Conservation (phyloP, 2,113 vertebrate genomes). For the Erythrolamprus reginae region DNA sequence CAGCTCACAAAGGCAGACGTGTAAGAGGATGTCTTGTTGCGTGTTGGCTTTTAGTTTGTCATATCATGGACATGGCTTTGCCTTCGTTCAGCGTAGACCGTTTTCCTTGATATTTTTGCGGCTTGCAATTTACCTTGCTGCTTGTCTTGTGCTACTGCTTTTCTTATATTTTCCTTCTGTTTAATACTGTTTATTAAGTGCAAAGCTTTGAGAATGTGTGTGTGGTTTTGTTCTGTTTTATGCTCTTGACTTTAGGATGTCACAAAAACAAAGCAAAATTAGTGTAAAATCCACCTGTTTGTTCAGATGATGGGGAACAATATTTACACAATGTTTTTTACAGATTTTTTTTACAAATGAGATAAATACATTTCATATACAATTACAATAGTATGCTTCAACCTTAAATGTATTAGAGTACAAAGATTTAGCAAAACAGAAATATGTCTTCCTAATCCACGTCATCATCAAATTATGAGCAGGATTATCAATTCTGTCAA, state of each 20-base stretch:
- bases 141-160: constrained; percentile 65
- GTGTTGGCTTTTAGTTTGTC: constrained; percentile 64
- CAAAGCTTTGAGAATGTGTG: constrained; percentile 59
- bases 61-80: constrained; percentile 65
- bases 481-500: neutral
- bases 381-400: neutral
- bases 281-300: constrained; percentile 10
- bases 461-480: neutral
- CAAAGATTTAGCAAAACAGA: neutral
- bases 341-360: neutral
- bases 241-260: constrained; percentile 18
- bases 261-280: constrained; percentile 15
- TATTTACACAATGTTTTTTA: neutral
- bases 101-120: constrained; percentile 44
- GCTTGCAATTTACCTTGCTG: constrained; percentile 45
- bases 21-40: constrained; percentile 85
- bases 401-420: neutral
- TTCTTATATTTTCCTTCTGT: constrained; percentile 53
- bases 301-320: neutral
- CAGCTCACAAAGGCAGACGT: constrained; percentile 96
- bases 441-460: neutral
- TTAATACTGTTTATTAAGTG: constrained; percentile 49
- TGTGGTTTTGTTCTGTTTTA: neutral
- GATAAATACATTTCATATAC: neutral
- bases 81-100: constrained; percentile 57